Conservation (phyloP, 1,140 invertebrate species). For the Brachionus sp. region DNA sequence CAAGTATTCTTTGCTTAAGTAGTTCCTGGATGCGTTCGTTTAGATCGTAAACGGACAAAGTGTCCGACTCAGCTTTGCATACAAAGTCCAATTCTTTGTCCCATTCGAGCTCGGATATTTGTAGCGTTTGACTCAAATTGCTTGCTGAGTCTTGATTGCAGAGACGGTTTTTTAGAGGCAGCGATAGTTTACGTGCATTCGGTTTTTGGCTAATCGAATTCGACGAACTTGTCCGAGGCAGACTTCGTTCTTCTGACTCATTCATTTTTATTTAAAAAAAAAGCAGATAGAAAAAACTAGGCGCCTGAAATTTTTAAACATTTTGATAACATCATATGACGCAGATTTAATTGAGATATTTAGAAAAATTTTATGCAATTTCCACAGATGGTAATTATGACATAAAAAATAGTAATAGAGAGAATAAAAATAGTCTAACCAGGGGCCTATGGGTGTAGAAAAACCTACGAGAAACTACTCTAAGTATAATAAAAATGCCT, state of each 20-base stretch:
- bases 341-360: slow-evolving; percentile 7
- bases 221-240: neutral
- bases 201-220: neutral
- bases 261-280: slow-evolving; percentile 9
- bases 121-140: neutral
- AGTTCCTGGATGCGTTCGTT: slow-evolving; percentile 17
- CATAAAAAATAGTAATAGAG: neutral
- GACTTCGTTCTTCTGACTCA: neutral
- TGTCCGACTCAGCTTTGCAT: neutral
- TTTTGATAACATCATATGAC: slow-evolving; percentile 27
- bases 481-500: too few species aligned
- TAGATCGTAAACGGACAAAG: neutral
- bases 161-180: neutral
- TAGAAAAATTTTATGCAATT: neutral
- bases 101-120: slow-evolving; percentile 19
- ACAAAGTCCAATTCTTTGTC: slow-evolving; percentile 38
- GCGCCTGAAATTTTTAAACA: slow-evolving; percentile 1
- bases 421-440: neutral
- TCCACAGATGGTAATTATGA: slow-evolving; percentile 25
- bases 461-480: neutral
- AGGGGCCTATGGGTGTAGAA: neutral
- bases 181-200: neutral
- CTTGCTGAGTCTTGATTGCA: neutral
- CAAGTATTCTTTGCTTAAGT: neutral
- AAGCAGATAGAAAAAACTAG: slow-evolving; percentile 10